Percentiles rank a stretch among this genome's conserved stretches.
These are phyloP conservation scores for Malurus melanocephalus DNA, from an alignment of 2,113 vertebrate species.

Conservation along the genomic window DNA sequence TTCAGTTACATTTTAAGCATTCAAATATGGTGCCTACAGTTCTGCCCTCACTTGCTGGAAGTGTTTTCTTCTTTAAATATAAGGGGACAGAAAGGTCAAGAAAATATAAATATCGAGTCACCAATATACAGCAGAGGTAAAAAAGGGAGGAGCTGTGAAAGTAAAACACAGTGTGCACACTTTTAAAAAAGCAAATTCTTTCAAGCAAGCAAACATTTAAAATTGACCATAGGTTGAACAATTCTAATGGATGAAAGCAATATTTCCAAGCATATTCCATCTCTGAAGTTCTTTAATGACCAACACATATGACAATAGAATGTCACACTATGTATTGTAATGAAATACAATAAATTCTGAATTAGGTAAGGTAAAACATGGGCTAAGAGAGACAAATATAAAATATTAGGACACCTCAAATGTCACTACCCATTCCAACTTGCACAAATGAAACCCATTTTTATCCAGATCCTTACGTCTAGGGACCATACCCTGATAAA, in stretches of 20 bases:
- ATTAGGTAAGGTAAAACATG: background rate
- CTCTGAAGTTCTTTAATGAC: background rate
- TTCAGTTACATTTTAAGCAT: background rate
- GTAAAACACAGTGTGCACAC: background rate
- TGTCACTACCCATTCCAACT: background rate
- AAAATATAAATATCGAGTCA: background rate
- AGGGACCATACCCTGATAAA: background rate
- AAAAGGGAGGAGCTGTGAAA: background rate
- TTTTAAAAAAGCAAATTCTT: background rate
- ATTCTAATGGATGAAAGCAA: background rate
- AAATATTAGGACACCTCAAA: background rate
- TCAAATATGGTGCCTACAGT: background rate
- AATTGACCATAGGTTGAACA: background rate
- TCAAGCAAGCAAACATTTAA: background rate
- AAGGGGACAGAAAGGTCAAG: background rate
- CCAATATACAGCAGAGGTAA: background rate
- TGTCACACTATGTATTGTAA: rapidly evolving
- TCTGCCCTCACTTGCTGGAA: background rate
- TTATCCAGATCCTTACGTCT: background rate
- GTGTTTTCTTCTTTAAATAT: background rate
- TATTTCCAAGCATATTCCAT: background rate
- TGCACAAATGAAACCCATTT: background rate
- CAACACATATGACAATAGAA: background rate
- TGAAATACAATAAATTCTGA: background rate
- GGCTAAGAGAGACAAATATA: background rate